Evolutionary conservation across 2,797 vertebrate species (phyloP).

Genomic region (Gymnoscopelus microlampas): DNA sequence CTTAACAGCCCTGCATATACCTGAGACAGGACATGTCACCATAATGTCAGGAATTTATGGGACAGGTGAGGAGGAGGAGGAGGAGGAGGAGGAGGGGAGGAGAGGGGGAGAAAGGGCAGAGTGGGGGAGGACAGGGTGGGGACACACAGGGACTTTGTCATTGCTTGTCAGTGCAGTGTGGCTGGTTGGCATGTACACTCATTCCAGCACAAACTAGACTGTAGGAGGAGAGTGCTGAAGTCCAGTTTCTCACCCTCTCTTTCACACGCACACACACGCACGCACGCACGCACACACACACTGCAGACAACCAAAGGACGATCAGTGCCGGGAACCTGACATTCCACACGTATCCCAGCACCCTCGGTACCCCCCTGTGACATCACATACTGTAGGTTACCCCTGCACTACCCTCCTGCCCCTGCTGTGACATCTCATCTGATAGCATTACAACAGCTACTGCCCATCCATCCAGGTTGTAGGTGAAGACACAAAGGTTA

Average conservation of each 20-base stretch:
- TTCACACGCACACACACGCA: neutral
- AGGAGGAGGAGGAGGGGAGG: neutral
- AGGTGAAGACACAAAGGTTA: too few species aligned
- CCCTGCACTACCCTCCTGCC: too few species aligned
- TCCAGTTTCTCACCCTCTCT: neutral
- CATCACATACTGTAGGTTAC: too few species aligned
- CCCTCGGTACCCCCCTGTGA: too few species aligned
- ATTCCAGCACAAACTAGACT: neutral
- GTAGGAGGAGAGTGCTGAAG: neutral
- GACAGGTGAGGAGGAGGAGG: neutral
- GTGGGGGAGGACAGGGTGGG: neutral
- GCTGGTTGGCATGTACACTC: too few species aligned
- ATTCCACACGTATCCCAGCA: too few species aligned
- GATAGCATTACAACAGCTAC: too few species aligned
- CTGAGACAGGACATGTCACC: neutral
- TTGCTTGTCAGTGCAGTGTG: neutral
- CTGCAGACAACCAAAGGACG: neutral
- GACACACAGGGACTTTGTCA: neutral
- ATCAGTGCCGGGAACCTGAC: too few species aligned
- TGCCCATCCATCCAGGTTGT: too few species aligned
- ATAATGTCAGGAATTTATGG: neutral
- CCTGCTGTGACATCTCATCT: too few species aligned
- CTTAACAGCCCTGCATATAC: constrained; percentile 11
- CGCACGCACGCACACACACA: constrained; percentile 3
- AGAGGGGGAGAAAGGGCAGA: neutral